Conservation (phyloP, 2,113 vertebrate genomes). For the Tautogolabrus adspersus region DNA sequence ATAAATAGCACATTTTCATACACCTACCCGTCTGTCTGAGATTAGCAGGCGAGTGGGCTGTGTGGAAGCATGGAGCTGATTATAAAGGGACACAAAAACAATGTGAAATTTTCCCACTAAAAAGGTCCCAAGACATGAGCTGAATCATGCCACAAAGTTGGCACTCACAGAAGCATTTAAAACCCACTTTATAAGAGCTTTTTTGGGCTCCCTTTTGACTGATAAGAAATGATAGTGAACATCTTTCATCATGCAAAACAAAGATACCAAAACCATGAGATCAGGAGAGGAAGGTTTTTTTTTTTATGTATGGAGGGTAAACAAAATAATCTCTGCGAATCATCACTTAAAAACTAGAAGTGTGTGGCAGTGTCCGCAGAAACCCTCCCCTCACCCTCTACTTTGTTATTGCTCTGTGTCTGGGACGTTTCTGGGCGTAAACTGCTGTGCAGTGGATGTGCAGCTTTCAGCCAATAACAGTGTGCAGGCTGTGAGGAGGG, state of each 20-base stretch:
- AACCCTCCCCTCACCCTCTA: not conserved
- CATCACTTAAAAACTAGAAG: not conserved
- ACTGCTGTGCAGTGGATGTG: not conserved
- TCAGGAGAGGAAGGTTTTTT: slow-evolving; percentile 2
- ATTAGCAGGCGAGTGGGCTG: slow-evolving; percentile 61
- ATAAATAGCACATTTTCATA: slow-evolving; percentile 83
- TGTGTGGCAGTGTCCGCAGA: not conserved
- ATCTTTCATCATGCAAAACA: slow-evolving; percentile 61
- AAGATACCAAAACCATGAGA: slow-evolving; percentile 48
- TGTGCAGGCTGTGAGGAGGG: not conserved
- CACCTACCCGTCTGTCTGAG: slow-evolving; percentile 53
- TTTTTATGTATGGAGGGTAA: too few relatives aligned
- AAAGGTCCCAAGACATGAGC: slow-evolving; percentile 48
- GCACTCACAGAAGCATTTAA: slow-evolving; percentile 53
- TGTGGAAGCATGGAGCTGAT: slow-evolving; percentile 54
- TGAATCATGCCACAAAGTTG: slow-evolving; percentile 53
- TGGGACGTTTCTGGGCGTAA: not conserved
- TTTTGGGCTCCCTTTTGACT: slow-evolving; percentile 64
- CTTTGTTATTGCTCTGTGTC: not conserved
- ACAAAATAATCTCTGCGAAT: not conserved
- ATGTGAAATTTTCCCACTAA: slow-evolving; percentile 36
- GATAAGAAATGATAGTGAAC: slow-evolving; percentile 39
- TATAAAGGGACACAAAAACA: slow-evolving; percentile 57
- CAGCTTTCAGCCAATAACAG: not conserved
- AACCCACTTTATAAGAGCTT: slow-evolving; percentile 62